Evolutionary conservation across 2,888 invertebrate genomes (phyloP), one percentile per base, ranked within the genome.

Genomic region (Salpingus planirostris): DNA sequence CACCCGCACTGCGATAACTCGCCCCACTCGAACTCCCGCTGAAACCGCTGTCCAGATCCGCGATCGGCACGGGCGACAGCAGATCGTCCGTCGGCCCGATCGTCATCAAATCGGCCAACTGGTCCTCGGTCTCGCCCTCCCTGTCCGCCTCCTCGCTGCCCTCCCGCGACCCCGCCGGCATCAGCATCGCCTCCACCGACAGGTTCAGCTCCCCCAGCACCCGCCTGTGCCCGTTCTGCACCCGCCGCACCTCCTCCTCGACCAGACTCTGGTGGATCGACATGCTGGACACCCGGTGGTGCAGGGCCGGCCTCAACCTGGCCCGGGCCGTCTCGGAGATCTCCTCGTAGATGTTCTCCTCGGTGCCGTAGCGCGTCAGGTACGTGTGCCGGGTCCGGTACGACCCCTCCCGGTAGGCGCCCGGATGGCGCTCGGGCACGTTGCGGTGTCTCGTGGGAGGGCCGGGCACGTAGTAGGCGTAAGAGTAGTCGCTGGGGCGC

Each of bases 201-300:
- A 90, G 73, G 69, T 89, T 89, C 37, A 90, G 68, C 63, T 90
- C 87, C 24, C 86, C 88, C 42, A 90, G 71, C 47, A 88, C 84
- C 56, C 84, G 72, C 50, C 80, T 78, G 65, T 90, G 89, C 33
- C 83, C 74, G 42, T 79, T 81, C 62, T 88, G 87, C 28, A 90
- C 88, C 44, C 83, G 72, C 29, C 85, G 76, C 31, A 87, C 80
- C 65, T 89, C 88, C 60, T 87, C 87, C 55, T 84, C 86, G 21
- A 88, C 79, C 34, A 85, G 73, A 51, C 76, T 78, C 57, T 80
- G 76, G 55, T 77, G 76, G 36, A 80, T 65, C 4, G 80, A 79
- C 36, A 78, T 75, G 26, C 79, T 70, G 8, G 79, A 78, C 14
- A 47, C 48, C 31, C 53, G 49, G 31, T 46, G 47, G 15, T 43